These are phyloP conservation scores for Busseola fusca DNA, from an alignment of 2,888 invertebrate genomes.

Conservation along the genomic window DNA sequence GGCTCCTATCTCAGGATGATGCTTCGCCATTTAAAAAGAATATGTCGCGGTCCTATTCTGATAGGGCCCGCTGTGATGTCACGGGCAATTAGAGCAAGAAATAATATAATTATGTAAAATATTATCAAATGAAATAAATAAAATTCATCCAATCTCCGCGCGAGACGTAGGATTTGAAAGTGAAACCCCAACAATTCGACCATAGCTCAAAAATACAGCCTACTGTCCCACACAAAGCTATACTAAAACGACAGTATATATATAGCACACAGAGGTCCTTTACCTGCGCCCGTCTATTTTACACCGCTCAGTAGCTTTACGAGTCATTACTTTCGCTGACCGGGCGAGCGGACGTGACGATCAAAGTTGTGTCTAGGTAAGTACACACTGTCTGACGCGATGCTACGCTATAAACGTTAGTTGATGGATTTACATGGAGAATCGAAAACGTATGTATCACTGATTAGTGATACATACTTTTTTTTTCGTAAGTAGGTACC, in stretches of 20 bases:
- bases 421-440: conserved; percentile 14
- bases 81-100: no score
- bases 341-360: conserved; percentile 76
- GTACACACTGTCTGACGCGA: conserved; percentile 34
- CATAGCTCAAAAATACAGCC: conserved; percentile 5
- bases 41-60: no score
- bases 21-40: no score
- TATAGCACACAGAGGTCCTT: conserved; percentile 62
- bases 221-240: conserved; percentile 31
- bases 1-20: no score
- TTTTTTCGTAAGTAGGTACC: background rate
- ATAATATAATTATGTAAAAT: no score
- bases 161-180: no score
- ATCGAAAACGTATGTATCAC: background rate
- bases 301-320: conserved; percentile 82
- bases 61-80: no score
- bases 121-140: no score
- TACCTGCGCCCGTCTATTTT: conserved; percentile 75
- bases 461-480: background rate
- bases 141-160: no score
- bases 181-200: background rate
- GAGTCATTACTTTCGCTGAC: conserved; percentile 86
- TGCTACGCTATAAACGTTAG: conserved; percentile 44
- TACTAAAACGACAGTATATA: conserved; percentile 22
- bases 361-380: conserved; percentile 61